Percentiles rank a stretch among this genome's conserved stretches.
Conservation (phyloP, 2,888 invertebrate genomes). For the Drosophila meridiana region DNA sequence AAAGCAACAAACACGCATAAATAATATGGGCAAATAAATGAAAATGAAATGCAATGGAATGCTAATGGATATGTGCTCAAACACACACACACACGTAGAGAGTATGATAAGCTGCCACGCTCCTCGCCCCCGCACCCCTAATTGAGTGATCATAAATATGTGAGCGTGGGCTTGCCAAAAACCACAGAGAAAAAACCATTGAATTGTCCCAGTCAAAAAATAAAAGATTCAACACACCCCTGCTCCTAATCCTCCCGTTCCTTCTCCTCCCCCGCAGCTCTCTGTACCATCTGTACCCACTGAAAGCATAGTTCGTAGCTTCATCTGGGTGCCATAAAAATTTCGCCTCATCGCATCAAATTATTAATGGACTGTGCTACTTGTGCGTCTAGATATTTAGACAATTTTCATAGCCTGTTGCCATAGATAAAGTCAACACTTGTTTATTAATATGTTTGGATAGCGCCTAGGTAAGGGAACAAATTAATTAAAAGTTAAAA, state of each 20-base stretch:
- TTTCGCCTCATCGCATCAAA: constrained; percentile 11
- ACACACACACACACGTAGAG: constrained; percentile 19
- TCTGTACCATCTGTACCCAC: not conserved
- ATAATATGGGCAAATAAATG: constrained; percentile 66
- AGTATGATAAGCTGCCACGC: constrained; percentile 29
- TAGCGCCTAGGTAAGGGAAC: not conserved
- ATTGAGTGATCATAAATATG: constrained; percentile 77
- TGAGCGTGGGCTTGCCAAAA: constrained; percentile 34
- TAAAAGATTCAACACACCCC: constrained; percentile 31
- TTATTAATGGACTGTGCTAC: constrained; percentile 26
- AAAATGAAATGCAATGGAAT: constrained; percentile 41
- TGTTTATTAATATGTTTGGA: constrained; percentile 8
- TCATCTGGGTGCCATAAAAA: constrained; percentile 29
- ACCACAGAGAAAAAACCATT: constrained; percentile 9
- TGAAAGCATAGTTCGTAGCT: not conserved
- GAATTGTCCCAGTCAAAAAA: constrained; percentile 24
- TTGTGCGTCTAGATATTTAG: constrained; percentile 7
- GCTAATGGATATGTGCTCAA: constrained; percentile 46
- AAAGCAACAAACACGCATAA: constrained; percentile 56
- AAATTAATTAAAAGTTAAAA: not conserved
- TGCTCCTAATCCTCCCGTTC: not conserved
- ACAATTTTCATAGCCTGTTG: constrained; percentile 17
- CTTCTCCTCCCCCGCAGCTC: not conserved
- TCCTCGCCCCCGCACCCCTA: constrained; percentile 19
- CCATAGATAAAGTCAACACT: constrained; percentile 31